Evolutionary conservation across 2,113 vertebrate genomes (phyloP), one percentile per base, ranked within the genome.

Genomic region (Pseudorhombus dupliciocellatus): DNA sequence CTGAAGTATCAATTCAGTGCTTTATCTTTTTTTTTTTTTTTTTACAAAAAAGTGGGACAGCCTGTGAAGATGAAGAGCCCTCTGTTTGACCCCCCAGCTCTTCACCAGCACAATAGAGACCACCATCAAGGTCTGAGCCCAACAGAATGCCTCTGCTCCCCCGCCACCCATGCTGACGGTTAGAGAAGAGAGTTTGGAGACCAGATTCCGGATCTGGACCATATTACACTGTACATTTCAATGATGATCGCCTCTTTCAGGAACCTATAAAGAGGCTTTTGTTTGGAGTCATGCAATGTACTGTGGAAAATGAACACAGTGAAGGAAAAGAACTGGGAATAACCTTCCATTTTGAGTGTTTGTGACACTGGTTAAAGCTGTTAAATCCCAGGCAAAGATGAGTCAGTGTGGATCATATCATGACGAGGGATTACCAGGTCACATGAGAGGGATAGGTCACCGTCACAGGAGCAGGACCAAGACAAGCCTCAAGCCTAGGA

Each of bases 161-260:
- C 34, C 34, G 34, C 34, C 34, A 37, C 34, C 34, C 3, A 37
- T 37, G 3, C 34, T 12, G 34, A 31, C 30, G 8, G 30, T 31
- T 7, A 31, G 30, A 8, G 5, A 15, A 18, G 42, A 44, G 4
- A 7, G 42, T 20, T 46, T 46, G 42, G 42, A 46, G 16, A 50
- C 46, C 21, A 7, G 46, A 44, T 3, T 16, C 4, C 40, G 18
- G 40, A 18, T 44, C 16, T 16, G 34, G 40, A 44, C 40, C 40
- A 44, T 15, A 18, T 3, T n/a, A n/a, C 46, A 50, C 18, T 3
- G 2, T 46, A 46, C 7, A 46, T 59, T 85, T 90, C 56, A 66
- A 79, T 6, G 80, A 67, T 84, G 79, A 90, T 77, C 88, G 83
- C 30, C 66, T 44, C 72, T 80, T 89, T 87, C 74, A 89, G 20